Percentiles rank a stretch among this genome's conserved stretches.
Conservation (phyloP, 2,888 invertebrate genomes). For the Pocota personata region DNA sequence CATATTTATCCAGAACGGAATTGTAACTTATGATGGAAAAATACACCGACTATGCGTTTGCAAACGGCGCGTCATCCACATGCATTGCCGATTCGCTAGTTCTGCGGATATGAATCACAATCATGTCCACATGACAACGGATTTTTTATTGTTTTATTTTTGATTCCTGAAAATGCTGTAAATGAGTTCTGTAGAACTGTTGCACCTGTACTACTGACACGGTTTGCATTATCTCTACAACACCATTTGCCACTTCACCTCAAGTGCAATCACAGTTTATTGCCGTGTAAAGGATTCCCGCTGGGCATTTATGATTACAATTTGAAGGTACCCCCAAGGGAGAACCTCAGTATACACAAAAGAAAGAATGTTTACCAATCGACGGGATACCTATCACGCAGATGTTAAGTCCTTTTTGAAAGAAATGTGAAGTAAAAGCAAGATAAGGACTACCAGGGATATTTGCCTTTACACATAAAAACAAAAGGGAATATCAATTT, state of each 20-base stretch:
- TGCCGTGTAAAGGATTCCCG: background rate
- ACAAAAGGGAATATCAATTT: background rate
- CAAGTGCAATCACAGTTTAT: constrained; percentile 6
- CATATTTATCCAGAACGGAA: constrained; percentile 1
- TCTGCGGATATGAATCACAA: background rate
- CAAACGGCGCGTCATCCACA: background rate
- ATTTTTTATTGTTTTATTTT: background rate
- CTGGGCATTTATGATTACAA: background rate
- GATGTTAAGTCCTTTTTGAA: background rate
- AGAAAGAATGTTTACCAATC: background rate
- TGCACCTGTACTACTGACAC: background rate
- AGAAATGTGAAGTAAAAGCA: too few relatives aligned
- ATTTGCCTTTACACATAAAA: background rate
- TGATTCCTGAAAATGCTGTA: background rate
- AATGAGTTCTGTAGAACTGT: background rate
- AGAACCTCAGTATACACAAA: background rate
- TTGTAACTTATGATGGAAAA: background rate
- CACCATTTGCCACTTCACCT: background rate
- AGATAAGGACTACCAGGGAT: too few relatives aligned
- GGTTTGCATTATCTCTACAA: background rate
- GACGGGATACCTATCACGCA: background rate
- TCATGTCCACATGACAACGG: background rate
- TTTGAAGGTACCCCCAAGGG: background rate
- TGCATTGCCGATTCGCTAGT: background rate
- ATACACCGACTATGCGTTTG: background rate